Conservation (phyloP, 2,888 invertebrate genomes). For the Micoletzkya japonica region DNA sequence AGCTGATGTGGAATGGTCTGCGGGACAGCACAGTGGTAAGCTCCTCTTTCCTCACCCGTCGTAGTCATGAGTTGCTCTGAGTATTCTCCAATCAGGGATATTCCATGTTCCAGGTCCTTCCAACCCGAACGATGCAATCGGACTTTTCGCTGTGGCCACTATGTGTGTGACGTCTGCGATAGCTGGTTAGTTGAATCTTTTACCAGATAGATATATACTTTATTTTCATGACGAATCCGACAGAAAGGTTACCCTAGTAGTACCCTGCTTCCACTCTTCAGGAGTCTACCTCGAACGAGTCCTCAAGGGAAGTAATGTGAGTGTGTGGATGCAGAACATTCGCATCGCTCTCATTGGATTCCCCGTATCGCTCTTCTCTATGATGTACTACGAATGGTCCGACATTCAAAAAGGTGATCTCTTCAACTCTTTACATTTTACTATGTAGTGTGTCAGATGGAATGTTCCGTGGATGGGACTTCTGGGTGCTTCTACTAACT, state of each 20-base stretch:
- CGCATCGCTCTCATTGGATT: conserved; percentile 89
- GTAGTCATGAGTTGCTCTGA: not conserved
- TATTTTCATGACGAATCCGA: not conserved
- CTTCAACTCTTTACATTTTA: not conserved
- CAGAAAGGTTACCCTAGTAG: too few species aligned
- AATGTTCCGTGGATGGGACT: conserved; percentile 59
- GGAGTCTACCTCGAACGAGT: conserved; percentile 98
- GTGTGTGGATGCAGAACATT: conserved; percentile 92
- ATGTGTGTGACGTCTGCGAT: conserved; percentile 63
- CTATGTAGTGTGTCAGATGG: conserved; percentile 50
- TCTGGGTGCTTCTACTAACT: conserved; percentile 56
- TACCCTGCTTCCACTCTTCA: conserved; percentile 21
- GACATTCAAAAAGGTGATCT: conserved; percentile 37
- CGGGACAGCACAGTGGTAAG: not conserved
- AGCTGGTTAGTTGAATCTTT: conserved; percentile 42
- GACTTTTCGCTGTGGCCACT: conserved; percentile 53
- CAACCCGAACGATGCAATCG: conserved; percentile 52
- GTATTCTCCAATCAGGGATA: not conserved
- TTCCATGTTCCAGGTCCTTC: conserved; percentile 19
- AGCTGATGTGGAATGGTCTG: conserved; percentile 15
- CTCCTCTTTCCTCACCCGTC: not conserved
- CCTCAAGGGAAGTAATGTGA: conserved; percentile 78
- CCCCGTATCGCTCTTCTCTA: conserved; percentile 77
- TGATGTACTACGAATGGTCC: conserved; percentile 57
- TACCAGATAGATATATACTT: not conserved